Evolutionary conservation across 2,888 invertebrate species (phyloP).

Genomic region (Polietes domitor): DNA sequence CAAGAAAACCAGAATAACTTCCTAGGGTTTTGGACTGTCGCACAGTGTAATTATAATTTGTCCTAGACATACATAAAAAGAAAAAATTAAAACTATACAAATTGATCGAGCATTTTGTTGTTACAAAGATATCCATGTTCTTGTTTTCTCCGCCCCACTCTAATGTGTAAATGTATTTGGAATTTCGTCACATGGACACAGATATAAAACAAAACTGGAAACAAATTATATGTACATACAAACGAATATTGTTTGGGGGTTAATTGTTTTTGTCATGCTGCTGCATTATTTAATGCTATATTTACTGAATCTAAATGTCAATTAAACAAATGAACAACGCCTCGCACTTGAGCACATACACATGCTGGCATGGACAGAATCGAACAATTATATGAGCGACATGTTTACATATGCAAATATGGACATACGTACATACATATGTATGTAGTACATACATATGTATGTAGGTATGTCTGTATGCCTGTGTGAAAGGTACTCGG

Average conservation of each 20-base stretch:
- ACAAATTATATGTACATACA: too few relatives aligned
- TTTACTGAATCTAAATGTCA: slow-evolving; percentile 64
- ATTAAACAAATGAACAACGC: slow-evolving; percentile 65
- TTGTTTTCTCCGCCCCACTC: too few relatives aligned
- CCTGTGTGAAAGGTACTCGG: neutral
- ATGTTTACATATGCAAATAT: slow-evolving; percentile 21
- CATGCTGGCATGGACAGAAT: too few relatives aligned
- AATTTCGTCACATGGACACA: too few relatives aligned
- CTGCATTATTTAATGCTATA: slow-evolving; percentile 34
- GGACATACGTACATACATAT: slow-evolving; percentile 12
- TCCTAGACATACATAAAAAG: too few relatives aligned
- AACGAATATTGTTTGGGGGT: neutral
- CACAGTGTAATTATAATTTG: too few relatives aligned
- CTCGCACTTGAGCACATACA: slow-evolving; percentile 25
- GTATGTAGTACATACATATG: neutral
- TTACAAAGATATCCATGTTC: too few relatives aligned
- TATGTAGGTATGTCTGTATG: neutral
- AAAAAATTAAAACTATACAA: neutral
- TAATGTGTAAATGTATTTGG: too few relatives aligned
- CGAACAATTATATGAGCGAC: slow-evolving; percentile 24
- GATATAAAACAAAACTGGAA: neutral
- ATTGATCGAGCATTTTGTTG: too few relatives aligned
- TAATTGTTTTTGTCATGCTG: slow-evolving; percentile 49
- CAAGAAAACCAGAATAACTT: too few relatives aligned
- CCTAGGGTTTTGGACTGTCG: too few relatives aligned